Conservation (phyloP, 2,113 vertebrate genomes). For the Pseudorasbora parva region DNA sequence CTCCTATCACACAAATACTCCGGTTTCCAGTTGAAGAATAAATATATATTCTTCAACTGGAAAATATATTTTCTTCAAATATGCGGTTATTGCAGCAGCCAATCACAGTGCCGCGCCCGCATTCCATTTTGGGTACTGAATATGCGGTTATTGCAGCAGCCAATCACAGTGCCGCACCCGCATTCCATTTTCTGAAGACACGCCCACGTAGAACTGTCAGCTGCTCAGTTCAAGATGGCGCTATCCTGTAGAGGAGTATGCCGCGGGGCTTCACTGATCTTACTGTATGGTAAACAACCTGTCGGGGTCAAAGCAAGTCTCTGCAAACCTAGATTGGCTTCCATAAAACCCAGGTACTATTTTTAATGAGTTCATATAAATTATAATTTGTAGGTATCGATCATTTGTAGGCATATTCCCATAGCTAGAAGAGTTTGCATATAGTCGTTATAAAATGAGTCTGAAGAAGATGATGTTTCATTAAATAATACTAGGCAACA, state of each 20-base stretch:
- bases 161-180: not conserved
- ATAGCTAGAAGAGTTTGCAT: not conserved
- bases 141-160: not conserved
- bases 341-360: conserved; percentile 65
- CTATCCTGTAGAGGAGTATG: conserved; percentile 63
- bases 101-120: no score
- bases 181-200: not conserved
- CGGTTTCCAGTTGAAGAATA: not conserved
- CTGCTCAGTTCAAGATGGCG: conserved; percentile 71
- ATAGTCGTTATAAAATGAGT: not conserved
- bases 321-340: conserved; percentile 29
- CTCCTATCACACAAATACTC: not conserved
- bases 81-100: no score
- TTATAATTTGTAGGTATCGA: not conserved
- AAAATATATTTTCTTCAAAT: no score
- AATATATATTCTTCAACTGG: no score
- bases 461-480: not conserved
- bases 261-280: conserved; percentile 58
- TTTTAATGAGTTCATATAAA: not conserved
- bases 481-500: not conserved
- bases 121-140: no score
- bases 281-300: conserved; percentile 59
- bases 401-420: not conserved
- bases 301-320: conserved; percentile 50
- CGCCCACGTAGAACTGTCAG: conserved; percentile 26